These are phyloP conservation scores for Rutpela maculata DNA, from an alignment of 2,888 invertebrate genomes.

Conservation along the genomic window DNA sequence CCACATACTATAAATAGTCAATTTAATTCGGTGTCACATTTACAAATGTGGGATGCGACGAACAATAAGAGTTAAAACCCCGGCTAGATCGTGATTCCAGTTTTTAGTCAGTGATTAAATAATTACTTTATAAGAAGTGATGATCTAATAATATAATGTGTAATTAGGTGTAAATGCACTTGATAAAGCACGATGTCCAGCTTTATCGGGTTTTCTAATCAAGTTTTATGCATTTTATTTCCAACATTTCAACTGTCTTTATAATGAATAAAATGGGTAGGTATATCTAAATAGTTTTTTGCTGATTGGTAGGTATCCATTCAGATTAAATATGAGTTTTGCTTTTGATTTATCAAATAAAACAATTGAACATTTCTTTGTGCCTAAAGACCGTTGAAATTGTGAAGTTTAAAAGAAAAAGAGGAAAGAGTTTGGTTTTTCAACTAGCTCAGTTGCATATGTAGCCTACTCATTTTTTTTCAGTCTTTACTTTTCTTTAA, in stretches of 20 bases:
- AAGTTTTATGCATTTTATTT: not conserved
- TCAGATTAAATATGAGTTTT: not conserved
- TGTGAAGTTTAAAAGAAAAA: no score
- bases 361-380: not conserved
- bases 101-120: not conserved
- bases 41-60: not conserved
- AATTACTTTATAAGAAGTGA: constrained; percentile 31
- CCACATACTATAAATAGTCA: not conserved
- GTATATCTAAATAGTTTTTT: no score
- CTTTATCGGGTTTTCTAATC: not conserved
- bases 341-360: not conserved
- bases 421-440: no score
- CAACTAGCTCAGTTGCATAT: no score
- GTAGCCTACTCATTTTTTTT: no score
- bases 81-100: not conserved
- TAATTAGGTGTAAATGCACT: constrained; percentile 11
- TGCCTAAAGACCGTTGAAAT: no score
- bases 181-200: not conserved
- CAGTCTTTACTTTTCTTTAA: no score
- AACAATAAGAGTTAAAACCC: not conserved
- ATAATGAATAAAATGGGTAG: no score
- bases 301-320: no score
- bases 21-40: not conserved
- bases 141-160: constrained; percentile 25
- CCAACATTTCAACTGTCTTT: not conserved